A percentile compares a stretch with the other conserved stretches of the same genome.
Evolutionary conservation across 2,888 invertebrate species (phyloP).

Genomic region (Zaprionus lineosus): DNA sequence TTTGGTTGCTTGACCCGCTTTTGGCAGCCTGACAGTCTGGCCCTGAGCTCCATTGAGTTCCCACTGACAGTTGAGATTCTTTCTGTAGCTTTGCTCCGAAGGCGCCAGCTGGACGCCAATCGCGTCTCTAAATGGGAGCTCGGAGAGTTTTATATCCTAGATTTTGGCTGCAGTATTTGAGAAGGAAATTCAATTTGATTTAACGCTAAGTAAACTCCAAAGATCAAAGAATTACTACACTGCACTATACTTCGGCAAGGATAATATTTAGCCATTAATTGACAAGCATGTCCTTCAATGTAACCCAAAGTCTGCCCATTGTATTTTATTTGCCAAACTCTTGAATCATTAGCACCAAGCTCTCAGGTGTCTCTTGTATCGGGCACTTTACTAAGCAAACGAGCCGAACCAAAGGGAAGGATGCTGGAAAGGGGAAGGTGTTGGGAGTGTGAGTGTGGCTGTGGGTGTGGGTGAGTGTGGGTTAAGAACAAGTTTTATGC

Average conservation of each 20-base stretch:
- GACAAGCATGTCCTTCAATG: constrained; percentile 1
- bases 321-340: constrained; percentile 33
- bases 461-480: no score
- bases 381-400: constrained; percentile 38
- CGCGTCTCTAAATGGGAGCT: constrained; percentile 27
- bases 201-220: no score
- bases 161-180: no score
- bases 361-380: constrained; percentile 36
- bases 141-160: constrained; percentile 16
- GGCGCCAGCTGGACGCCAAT: constrained; percentile 47
- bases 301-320: not conserved
- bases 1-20: constrained; percentile 56
- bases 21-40: constrained; percentile 74
- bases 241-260: no score
- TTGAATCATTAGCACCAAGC: constrained; percentile 51
- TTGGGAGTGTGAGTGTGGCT: constrained; percentile 4
- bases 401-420: constrained; percentile 8
- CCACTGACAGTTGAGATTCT: constrained; percentile 51
- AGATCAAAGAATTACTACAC: no score
- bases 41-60: constrained; percentile 51
- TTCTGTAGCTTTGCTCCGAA: constrained; percentile 35
- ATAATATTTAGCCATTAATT: no score
- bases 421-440: not conserved
- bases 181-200: no score
- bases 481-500: constrained; percentile 42